Conservation (phyloP, 2,888 invertebrate genomes). For the Sycophila texana region DNA sequence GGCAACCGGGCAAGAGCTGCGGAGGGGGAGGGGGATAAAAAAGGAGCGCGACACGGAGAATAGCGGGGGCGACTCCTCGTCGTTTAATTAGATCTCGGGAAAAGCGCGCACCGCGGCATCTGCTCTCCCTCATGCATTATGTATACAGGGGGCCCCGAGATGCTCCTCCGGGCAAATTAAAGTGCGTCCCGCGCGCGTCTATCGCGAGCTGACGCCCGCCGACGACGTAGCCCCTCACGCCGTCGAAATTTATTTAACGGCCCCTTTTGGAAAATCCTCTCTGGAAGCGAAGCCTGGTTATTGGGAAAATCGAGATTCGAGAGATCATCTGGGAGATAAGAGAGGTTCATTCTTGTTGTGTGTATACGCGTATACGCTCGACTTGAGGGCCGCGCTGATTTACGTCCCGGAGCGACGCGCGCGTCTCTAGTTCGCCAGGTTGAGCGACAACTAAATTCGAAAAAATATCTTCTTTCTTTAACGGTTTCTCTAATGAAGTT, state of each 20-base stretch:
- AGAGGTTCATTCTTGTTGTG: too few relatives aligned
- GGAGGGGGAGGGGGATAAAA: background rate
- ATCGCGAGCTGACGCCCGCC: background rate
- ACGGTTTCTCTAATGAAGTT: too few relatives aligned
- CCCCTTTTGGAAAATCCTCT: background rate
- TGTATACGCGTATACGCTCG: too few relatives aligned
- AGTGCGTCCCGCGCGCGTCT: slow-evolving; percentile 23
- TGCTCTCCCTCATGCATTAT: slow-evolving; percentile 52
- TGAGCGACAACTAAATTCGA: too few relatives aligned
- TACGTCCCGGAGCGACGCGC: too few relatives aligned
- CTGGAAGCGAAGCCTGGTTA: too few relatives aligned
- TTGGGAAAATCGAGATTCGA: too few relatives aligned
- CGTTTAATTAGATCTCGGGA: slow-evolving; percentile 55
- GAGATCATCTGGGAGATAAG: too few relatives aligned
- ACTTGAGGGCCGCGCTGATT: too few relatives aligned
- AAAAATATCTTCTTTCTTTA: too few relatives aligned
- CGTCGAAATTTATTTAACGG: background rate
- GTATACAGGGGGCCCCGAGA: slow-evolving; percentile 31
- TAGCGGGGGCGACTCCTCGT: slow-evolving; percentile 8
- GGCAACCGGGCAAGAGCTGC: slow-evolving; percentile 5
- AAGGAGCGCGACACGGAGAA: background rate
- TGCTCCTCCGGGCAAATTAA: slow-evolving; percentile 35
- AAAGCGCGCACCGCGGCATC: slow-evolving; percentile 39
- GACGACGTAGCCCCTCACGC: background rate
- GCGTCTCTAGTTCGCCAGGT: too few relatives aligned